phyloP scores from a whole-genome alignment of 2,797 vertebrate genomes.

The Epinephelus awoara region DNA sequence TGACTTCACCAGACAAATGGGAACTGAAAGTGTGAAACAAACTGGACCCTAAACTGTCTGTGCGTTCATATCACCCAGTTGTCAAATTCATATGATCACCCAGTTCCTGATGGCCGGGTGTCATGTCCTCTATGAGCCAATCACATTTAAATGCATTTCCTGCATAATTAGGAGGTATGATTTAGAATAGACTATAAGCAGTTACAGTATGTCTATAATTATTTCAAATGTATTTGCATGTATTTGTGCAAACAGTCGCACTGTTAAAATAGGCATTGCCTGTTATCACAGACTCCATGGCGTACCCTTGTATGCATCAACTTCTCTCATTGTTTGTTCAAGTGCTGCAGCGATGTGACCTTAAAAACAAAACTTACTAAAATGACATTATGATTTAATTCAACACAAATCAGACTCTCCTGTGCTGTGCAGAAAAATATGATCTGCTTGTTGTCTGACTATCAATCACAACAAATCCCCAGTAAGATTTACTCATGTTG shows the following conservation, averaged over 20 bases:
- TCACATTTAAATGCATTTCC: constrained; percentile 17
- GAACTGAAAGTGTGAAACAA: constrained; percentile 80
- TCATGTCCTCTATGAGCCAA: neutral
- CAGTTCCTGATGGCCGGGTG: constrained; percentile 64
- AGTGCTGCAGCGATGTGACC: constrained; percentile 9
- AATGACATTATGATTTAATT: neutral
- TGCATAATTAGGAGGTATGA: neutral
- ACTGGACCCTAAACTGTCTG: constrained; percentile 45
- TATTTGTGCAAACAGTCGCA: neutral
- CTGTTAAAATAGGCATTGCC: neutral
- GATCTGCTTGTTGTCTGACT: neutral
- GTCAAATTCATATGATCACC: constrained; percentile 53
- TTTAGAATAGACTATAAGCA: neutral
- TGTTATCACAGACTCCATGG: neutral
- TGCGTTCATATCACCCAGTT: constrained; percentile 45
- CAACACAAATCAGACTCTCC: neutral
- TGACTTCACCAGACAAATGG: constrained; percentile 67
- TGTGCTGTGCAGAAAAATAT: neutral
- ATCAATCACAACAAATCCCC: constrained; percentile 11
- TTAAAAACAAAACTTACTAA: neutral
- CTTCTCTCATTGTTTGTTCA: neutral
- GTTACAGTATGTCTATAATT: neutral
- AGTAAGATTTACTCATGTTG: constrained; percentile 30
- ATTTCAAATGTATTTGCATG: neutral
- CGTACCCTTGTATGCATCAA: constrained; percentile 9